These are phyloP conservation scores for Campodea augens DNA, from an alignment of 1,140 invertebrate genomes.

Conservation along the genomic window DNA sequence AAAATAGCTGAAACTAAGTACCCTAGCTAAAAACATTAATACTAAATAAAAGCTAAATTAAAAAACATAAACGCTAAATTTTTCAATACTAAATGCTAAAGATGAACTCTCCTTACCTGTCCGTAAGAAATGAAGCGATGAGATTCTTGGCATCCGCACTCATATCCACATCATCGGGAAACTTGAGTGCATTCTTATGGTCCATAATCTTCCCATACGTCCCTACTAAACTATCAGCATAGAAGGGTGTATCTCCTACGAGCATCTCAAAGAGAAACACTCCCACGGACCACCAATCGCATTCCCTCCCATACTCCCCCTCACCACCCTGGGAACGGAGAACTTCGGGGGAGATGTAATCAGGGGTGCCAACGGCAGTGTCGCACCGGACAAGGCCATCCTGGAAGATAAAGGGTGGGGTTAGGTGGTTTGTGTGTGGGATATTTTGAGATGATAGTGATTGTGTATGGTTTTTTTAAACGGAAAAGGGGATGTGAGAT, in stretches of 20 bases:
- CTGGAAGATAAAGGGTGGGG: slow-evolving; percentile 25
- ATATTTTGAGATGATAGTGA: too few species aligned
- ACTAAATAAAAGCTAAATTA: too few species aligned
- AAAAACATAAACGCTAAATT: too few species aligned
- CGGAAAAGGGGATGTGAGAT: too few species aligned
- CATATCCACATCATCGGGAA: slow-evolving; percentile 87
- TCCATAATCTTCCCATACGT: slow-evolving; percentile 99
- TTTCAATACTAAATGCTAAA: too few species aligned
- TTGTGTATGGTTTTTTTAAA: too few species aligned
- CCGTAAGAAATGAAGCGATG: slow-evolving; percentile 84
- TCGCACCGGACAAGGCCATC: slow-evolving; percentile 89
- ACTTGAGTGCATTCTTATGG: slow-evolving; percentile 83
- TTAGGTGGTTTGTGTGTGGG: too few species aligned
- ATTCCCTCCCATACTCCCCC: slow-evolving; percentile 84
- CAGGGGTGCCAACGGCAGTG: slow-evolving; percentile 95
- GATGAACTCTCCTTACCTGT: too few species aligned
- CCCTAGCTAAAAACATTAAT: too few species aligned
- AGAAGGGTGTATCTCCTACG: slow-evolving; percentile 96
- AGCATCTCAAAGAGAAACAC: slow-evolving; percentile 98
- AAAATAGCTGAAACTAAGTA: too few species aligned
- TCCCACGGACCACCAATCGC: slow-evolving; percentile 99
- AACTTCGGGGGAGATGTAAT: slow-evolving; percentile 98
- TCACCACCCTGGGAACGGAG: slow-evolving; percentile 93
- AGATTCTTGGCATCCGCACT: slow-evolving; percentile 77
- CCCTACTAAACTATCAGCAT: slow-evolving; percentile 91